These are phyloP conservation scores for Calliscelio sp. DNA, from an alignment of 2,888 invertebrate species.

Conservation along the genomic window DNA sequence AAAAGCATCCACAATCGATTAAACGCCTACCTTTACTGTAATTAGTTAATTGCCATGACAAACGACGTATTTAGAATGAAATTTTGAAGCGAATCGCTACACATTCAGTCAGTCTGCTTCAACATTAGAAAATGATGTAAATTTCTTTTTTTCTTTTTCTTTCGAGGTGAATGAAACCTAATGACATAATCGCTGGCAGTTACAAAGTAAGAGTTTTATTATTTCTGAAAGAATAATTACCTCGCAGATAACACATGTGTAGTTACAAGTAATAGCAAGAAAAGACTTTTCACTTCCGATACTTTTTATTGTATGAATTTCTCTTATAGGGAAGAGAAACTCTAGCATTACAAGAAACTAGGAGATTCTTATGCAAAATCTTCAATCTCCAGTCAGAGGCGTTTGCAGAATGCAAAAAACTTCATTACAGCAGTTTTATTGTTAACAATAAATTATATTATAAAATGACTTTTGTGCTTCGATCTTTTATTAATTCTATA, in stretches of 20 bases:
- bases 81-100: too few species aligned
- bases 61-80: too few species aligned
- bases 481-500: too few species aligned
- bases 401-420: not conserved
- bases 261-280: slow-evolving; percentile 55
- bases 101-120: slow-evolving; percentile 7
- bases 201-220: slow-evolving; percentile 65
- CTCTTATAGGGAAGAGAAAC: slow-evolving; percentile 63
- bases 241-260: slow-evolving; percentile 50
- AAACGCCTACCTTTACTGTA: too few species aligned
- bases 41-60: too few species aligned
- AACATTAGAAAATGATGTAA: slow-evolving; percentile 52
- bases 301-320: slow-evolving; percentile 65
- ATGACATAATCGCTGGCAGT: slow-evolving; percentile 62
- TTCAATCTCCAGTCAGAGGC: slow-evolving; percentile 4
- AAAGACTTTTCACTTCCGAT: slow-evolving; percentile 64
- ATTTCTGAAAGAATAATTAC: slow-evolving; percentile 63
- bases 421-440: not conserved
- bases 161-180: slow-evolving; percentile 64
- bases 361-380: slow-evolving; percentile 59
- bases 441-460: not conserved
- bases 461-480: not conserved
- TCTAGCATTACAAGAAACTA: slow-evolving; percentile 51
- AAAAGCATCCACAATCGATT: too few species aligned
- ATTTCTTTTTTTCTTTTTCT: slow-evolving; percentile 47